phyloP scores from a whole-genome alignment of 2,797 vertebrate species.

The Sebastes steindachneri region DNA sequence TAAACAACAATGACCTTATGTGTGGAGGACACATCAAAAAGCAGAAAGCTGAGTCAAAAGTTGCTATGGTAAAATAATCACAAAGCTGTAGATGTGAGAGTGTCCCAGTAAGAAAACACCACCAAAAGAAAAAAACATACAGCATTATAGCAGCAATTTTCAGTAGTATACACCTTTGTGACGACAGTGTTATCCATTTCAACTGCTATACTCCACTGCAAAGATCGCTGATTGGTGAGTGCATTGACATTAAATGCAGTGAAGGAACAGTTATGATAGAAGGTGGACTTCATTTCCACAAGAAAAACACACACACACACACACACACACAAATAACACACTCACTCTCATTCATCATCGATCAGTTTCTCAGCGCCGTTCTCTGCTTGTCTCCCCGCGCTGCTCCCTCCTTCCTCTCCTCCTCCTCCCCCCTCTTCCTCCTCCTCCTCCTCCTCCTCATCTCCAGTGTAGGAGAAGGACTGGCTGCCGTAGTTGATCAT shows the following conservation, averaged over 20 bases:
- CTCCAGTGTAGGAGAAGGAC: constrained; percentile 83
- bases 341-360: constrained; percentile 80
- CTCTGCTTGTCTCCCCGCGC: constrained; percentile 56
- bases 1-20: not conserved
- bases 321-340: not conserved
- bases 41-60: not conserved
- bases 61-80: not conserved
- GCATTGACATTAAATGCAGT: constrained; percentile 13
- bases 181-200: not conserved
- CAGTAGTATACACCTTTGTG: constrained; percentile 19
- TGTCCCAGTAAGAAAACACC: not conserved
- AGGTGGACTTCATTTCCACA: not conserved
- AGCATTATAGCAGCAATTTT: constrained; percentile 27
- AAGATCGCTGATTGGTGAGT: constrained; percentile 13
- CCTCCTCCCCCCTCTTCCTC: constrained; percentile 35
- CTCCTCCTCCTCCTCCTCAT: constrained; percentile 80
- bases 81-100: constrained; percentile 3
- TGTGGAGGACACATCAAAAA: not conserved
- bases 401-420: constrained; percentile 40
- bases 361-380: constrained; percentile 86
- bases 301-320: not conserved
- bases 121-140: not conserved
- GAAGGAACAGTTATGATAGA: not conserved
- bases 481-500: constrained; percentile 92
- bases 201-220: not conserved